These are phyloP conservation scores for Diuraphis noxia DNA, from an alignment of 1,140 invertebrate species.

Conservation along the genomic window DNA sequence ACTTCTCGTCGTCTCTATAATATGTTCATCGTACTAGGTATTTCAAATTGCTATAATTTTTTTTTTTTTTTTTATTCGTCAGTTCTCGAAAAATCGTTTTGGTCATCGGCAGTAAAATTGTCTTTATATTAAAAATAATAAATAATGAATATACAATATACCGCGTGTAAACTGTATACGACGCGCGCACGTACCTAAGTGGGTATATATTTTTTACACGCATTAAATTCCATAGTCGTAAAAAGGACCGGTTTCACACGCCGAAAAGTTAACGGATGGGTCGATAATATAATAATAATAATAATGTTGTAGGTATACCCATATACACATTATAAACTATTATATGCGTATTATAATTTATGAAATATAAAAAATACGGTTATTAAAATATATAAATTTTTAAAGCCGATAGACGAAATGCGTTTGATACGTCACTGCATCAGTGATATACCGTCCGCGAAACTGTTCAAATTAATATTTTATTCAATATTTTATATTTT, in stretches of 20 bases:
- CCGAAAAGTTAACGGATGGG: not conserved
- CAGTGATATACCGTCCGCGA: conserved; percentile 12
- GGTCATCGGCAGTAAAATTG: not conserved
- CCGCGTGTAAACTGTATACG: not conserved
- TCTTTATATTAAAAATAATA: conserved; percentile 7
- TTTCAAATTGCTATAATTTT: not conserved
- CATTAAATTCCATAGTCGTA: conserved; percentile 27
- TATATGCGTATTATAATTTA: not conserved
- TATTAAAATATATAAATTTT: conserved; percentile 1
- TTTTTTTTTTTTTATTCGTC: not conserved
- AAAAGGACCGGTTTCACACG: conserved; percentile 5
- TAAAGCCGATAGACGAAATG: not conserved
- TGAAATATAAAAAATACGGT: conserved; percentile 14
- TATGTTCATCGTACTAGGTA: not conserved
- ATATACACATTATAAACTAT: not conserved
- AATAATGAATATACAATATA: conserved; percentile 2
- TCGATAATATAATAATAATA: conserved; percentile 22
- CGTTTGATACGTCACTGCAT: not conserved
- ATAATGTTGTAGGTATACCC: not conserved
- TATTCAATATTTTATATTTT: too few relatives aligned
- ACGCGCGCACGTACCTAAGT: not conserved
- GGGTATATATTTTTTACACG: not conserved
- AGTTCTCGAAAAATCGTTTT: conserved; percentile 4
- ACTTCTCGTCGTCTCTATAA: not conserved
- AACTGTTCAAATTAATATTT: conserved; percentile 17